These are phyloP conservation scores for Xiphophorus birchmanni DNA, from an alignment of 2,797 vertebrate species.

Conservation along the genomic window DNA sequence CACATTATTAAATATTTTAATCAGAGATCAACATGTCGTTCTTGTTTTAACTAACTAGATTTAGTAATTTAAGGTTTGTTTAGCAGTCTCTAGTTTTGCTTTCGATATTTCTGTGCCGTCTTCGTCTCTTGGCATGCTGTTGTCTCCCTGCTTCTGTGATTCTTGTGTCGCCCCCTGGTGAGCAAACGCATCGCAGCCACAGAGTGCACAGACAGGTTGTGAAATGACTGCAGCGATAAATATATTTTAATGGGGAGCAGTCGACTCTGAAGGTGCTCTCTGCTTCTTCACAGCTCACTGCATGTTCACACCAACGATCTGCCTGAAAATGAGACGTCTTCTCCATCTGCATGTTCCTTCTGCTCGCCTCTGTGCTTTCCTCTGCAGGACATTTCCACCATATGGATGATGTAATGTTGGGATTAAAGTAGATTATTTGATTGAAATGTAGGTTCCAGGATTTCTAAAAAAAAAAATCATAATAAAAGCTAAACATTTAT, in stretches of 20 bases:
- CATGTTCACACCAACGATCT: constrained; percentile 3
- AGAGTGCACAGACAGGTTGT: neutral
- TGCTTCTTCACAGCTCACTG: constrained; percentile 7
- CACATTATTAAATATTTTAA: neutral
- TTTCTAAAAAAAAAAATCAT: neutral
- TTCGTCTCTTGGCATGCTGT: constrained; percentile 21
- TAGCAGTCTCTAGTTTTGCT: neutral
- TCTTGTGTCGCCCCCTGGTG: neutral
- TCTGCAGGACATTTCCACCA: neutral
- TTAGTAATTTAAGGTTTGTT: neutral
- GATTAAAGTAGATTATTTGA: neutral
- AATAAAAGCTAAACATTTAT: neutral
- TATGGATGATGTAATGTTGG: neutral
- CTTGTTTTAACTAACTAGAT: neutral
- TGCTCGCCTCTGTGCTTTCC: constrained; percentile 1
- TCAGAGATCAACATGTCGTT: neutral
- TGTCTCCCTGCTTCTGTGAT: constrained; percentile 12
- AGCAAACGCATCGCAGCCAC: constrained; percentile 5
- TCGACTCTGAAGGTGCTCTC: neutral
- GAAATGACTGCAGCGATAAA: neutral
- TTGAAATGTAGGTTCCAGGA: neutral
- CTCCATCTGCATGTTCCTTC: constrained; percentile 1
- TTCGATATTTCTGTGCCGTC: neutral
- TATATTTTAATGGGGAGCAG: neutral
- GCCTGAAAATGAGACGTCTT: neutral